Evolutionary conservation across 2,113 vertebrate genomes (phyloP).

Genomic region (Platysternon megacephalum): DNA sequence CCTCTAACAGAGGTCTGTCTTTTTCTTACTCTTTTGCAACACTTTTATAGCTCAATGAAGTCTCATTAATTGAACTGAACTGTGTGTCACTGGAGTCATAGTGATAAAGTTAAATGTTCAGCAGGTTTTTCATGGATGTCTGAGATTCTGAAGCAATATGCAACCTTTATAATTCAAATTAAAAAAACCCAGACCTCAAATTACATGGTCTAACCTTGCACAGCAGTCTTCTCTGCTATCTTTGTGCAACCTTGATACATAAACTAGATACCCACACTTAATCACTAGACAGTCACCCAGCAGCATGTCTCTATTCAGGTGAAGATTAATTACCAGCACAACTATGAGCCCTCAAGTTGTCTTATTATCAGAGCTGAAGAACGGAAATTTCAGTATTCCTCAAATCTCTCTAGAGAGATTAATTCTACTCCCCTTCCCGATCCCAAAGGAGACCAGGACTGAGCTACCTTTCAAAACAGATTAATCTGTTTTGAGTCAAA

Average conservation of each 20-base stretch:
- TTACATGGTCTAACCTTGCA: background rate
- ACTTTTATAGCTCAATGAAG: background rate
- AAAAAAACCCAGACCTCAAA: background rate
- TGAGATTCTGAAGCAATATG: background rate
- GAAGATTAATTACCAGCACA: background rate
- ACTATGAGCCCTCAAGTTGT: background rate
- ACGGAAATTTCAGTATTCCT: background rate
- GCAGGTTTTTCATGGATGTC: background rate
- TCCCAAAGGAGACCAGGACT: too few species aligned
- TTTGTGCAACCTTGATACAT: background rate
- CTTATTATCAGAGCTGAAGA: background rate
- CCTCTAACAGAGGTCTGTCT: too few species aligned
- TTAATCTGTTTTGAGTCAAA: background rate
- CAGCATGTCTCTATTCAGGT: background rate
- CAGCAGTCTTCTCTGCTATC: background rate
- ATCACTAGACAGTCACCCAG: too few species aligned
- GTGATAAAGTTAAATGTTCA: background rate
- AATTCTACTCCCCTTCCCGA: background rate
- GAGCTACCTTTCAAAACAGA: too few species aligned
- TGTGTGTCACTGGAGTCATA: background rate
- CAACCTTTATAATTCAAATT: too few species aligned
- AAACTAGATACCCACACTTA: background rate
- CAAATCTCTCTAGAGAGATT: background rate
- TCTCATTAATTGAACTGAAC: background rate
- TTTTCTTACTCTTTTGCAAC: background rate